phyloP scores from a whole-genome alignment of 2,113 vertebrate species.

The Merops nubicus region DNA sequence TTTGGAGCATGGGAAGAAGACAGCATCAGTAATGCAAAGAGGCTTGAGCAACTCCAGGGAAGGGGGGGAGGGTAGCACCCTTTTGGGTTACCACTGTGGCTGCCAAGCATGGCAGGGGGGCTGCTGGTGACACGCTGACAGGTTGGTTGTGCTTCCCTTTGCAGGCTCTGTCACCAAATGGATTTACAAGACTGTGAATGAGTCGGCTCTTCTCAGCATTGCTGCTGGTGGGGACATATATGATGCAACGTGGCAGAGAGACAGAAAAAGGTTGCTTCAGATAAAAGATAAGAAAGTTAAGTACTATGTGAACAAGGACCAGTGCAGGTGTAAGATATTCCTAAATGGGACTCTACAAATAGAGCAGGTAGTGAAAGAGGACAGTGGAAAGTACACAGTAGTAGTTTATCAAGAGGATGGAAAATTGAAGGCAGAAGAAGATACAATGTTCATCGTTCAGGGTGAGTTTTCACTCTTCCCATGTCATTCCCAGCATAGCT shows the following conservation, averaged over 20 bases:
- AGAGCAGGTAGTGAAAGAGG: neutral
- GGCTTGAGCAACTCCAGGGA: neutral
- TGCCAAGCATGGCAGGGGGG: rapidly evolving
- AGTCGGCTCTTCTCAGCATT: neutral
- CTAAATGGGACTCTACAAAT: slow-evolving; percentile 13
- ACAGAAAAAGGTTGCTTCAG: rapidly evolving
- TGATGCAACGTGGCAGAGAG: neutral
- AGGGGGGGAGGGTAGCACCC: rapidly evolving
- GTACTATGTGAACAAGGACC: neutral
- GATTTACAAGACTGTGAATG: neutral
- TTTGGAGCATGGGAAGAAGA: neutral
- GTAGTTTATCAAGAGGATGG: rapidly evolving
- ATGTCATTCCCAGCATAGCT: neutral
- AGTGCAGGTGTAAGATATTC: neutral
- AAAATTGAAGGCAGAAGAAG: neutral
- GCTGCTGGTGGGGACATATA: rapidly evolving
- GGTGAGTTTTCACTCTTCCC: slow-evolving; percentile 24
- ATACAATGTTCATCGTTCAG: neutral
- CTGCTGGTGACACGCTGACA: neutral
- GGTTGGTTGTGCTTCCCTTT: neutral
- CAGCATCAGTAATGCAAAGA: neutral
- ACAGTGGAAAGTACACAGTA: neutral
- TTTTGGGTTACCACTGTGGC: neutral
- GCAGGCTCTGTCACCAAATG: neutral
- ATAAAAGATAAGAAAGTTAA: rapidly evolving